phyloP scores from a whole-genome alignment of 2,797 vertebrate species.

The Octomys mimax region DNA sequence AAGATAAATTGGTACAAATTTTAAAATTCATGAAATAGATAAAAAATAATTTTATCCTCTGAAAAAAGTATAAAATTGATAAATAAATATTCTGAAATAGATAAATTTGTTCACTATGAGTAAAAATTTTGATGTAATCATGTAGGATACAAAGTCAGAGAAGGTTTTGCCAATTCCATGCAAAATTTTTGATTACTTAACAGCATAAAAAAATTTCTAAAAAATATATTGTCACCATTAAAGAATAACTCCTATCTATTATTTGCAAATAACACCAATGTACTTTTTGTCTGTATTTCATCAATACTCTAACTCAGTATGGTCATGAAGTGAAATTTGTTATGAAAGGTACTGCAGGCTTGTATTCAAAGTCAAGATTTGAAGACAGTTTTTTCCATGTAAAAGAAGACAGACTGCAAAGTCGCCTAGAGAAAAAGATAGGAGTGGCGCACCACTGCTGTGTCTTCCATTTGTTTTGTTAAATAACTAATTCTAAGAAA shows the following conservation, averaged over 20 bases:
- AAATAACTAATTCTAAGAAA: neutral
- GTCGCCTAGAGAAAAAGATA: neutral
- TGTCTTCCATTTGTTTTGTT: slow-evolving; percentile 9
- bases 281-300: neutral
- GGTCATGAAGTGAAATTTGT: neutral
- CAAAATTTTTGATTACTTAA: slow-evolving; percentile 41
- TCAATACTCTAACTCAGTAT: neutral
- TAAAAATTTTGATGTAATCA: neutral
- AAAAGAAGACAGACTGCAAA: neutral
- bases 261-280: neutral
- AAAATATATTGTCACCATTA: neutral
- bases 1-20: neutral
- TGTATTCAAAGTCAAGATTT: neutral
- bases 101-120: neutral
- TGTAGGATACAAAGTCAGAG: neutral
- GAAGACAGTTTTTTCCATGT: neutral
- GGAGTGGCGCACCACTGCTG: neutral
- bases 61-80: neutral
- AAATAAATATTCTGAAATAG: neutral
- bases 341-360: neutral
- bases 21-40: slow-evolving; percentile 5
- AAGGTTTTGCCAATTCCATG: neutral
- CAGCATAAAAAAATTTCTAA: neutral
- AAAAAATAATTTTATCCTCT: neutral
- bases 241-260: neutral